Evolutionary conservation across 2,888 invertebrate species (phyloP).

Genomic region (Agrochola litura): DNA sequence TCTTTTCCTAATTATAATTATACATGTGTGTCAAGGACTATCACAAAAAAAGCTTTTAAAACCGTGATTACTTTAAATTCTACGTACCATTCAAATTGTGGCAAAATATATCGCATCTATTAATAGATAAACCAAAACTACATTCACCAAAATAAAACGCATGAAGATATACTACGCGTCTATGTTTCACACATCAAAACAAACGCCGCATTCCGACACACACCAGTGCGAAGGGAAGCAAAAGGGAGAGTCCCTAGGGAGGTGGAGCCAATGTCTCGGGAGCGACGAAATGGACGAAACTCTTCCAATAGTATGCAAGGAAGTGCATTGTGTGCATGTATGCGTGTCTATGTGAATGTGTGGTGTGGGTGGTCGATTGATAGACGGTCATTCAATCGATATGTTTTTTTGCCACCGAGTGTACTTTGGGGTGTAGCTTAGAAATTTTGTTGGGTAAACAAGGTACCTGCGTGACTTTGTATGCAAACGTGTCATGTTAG

Average conservation of each 20-base stretch:
- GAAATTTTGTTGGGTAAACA: slow-evolving; percentile 58
- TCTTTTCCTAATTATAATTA: not conserved
- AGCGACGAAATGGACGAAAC: slow-evolving; percentile 86
- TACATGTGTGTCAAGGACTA: not conserved
- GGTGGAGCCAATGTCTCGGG: slow-evolving; percentile 89
- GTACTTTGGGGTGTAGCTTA: slow-evolving; percentile 55
- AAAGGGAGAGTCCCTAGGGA: slow-evolving; percentile 90
- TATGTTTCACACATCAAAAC: slow-evolving; percentile 74
- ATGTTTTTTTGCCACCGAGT: slow-evolving; percentile 56
- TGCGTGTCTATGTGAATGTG: slow-evolving; percentile 62
- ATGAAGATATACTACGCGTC: slow-evolving; percentile 72
- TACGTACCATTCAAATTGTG: slow-evolving; percentile 15
- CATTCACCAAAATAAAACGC: slow-evolving; percentile 78
- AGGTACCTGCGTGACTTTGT: slow-evolving; percentile 26
- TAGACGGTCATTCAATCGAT: slow-evolving; percentile 75
- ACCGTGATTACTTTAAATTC: not conserved
- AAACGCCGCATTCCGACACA: slow-evolving; percentile 71
- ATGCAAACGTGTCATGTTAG: not conserved
- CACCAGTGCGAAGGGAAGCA: slow-evolving; percentile 71
- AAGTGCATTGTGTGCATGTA: slow-evolving; percentile 83
- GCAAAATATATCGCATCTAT: slow-evolving; percentile 59
- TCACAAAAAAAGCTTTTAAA: not conserved
- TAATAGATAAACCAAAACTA: slow-evolving; percentile 72
- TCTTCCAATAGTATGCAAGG: slow-evolving; percentile 88
- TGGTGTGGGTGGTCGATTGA: slow-evolving; percentile 78